A percentile compares a stretch with the other conserved stretches of the same genome.
These are phyloP conservation scores for Tortrix viridana DNA, from an alignment of 2,888 invertebrate genomes.

Conservation along the genomic window DNA sequence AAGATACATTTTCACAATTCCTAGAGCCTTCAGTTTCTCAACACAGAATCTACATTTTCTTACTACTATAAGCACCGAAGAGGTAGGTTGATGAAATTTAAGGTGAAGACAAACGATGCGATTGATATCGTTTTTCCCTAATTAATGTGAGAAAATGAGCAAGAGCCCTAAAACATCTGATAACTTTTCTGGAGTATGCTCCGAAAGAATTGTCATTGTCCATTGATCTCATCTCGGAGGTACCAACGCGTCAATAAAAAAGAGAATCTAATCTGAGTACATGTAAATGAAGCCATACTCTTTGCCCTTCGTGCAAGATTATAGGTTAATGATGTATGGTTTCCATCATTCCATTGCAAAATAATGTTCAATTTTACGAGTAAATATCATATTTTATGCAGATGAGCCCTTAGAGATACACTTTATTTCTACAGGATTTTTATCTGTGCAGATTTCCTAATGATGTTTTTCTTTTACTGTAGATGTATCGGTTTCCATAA, in stretches of 20 bases:
- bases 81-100: conserved; percentile 11
- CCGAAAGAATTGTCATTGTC: conserved; percentile 15
- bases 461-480: too few species aligned
- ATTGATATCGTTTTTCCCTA: conserved; percentile 31
- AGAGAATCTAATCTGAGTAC: too few species aligned
- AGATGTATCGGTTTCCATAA: too few species aligned
- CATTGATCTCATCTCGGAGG: conserved; percentile 12
- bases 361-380: too few species aligned
- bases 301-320: conserved; percentile 5
- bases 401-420: too few species aligned
- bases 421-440: too few species aligned
- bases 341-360: too few species aligned
- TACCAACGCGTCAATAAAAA: conserved; percentile 7
- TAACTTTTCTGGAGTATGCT: conserved; percentile 19
- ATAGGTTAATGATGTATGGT: not conserved
- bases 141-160: conserved; percentile 36
- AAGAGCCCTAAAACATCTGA: conserved; percentile 27
- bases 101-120: conserved; percentile 27
- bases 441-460: too few species aligned
- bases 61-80: not conserved
- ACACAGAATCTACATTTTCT: not conserved
- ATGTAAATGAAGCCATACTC: too few species aligned
- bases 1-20: conserved; percentile 48
- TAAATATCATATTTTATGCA: too few species aligned
- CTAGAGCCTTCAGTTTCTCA: conserved; percentile 24